phyloP scores from a whole-genome alignment of 2,797 vertebrate species.

The Tapera naevia region DNA sequence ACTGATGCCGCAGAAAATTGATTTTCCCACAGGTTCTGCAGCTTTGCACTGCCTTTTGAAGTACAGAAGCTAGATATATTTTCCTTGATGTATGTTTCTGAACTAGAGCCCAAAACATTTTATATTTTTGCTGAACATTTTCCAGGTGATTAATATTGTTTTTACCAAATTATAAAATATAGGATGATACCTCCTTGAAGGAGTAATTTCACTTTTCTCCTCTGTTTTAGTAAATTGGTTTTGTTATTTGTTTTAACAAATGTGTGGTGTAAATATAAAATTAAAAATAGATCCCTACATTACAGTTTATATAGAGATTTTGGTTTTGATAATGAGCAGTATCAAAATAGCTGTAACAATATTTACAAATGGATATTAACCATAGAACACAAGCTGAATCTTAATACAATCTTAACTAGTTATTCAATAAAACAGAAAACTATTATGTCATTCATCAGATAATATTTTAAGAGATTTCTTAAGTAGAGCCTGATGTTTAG shows the following conservation, averaged over 20 bases:
- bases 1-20: slow-evolving; percentile 56
- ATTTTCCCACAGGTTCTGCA: slow-evolving; percentile 60
- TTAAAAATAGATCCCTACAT: background rate
- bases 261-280: background rate
- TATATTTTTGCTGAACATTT: slow-evolving; percentile 48
- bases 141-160: slow-evolving; percentile 60
- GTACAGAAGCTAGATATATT: slow-evolving; percentile 49
- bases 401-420: background rate
- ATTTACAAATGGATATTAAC: too few relatives aligned
- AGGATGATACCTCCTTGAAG: slow-evolving; percentile 14
- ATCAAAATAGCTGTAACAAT: too few relatives aligned
- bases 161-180: slow-evolving; percentile 45
- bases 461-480: background rate
- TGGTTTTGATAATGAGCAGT: background rate
- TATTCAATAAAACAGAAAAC: background rate
- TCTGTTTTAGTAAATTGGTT: slow-evolving; percentile 21
- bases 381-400: too few relatives aligned
- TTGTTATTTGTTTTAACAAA: slow-evolving; percentile 11
- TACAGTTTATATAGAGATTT: background rate
- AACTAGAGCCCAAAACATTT: slow-evolving; percentile 20
- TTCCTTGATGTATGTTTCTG: slow-evolving; percentile 45
- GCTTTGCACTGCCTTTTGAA: slow-evolving; percentile 60
- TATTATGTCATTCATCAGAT: background rate
- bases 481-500: background rate
- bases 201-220: slow-evolving; percentile 25